These are phyloP conservation scores for Drosophila bunnanda DNA, from an alignment of 2,888 invertebrate genomes.

Conservation along the genomic window DNA sequence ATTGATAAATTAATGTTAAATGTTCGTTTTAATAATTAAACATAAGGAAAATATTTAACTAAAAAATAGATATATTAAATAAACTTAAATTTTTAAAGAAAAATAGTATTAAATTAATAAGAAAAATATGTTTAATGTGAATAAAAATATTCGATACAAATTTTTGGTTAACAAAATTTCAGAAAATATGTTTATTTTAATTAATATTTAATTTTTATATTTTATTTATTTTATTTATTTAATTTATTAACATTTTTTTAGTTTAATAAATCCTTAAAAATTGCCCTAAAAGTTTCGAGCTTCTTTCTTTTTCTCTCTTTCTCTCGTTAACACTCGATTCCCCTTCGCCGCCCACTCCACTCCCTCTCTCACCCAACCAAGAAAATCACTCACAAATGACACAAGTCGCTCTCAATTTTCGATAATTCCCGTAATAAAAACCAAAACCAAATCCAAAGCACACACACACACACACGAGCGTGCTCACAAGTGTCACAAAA, in stretches of 20 bases:
- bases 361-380: conserved; percentile 10
- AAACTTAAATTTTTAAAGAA: background rate
- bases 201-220: no score
- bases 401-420: conserved; percentile 69
- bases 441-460: conserved; percentile 51
- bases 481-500: conserved; percentile 70
- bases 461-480: conserved; percentile 41
- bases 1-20: background rate
- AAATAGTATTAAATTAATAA: background rate
- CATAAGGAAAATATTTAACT: background rate
- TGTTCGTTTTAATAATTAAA: background rate
- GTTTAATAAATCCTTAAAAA: accelerated
- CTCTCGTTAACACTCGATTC: background rate
- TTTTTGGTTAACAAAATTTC: background rate
- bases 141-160: background rate
- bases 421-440: conserved; percentile 78
- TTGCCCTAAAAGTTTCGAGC: background rate
- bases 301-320: background rate
- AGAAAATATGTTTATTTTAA: no score
- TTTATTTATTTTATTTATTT: no score
- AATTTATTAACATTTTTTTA: background rate
- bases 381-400: conserved; percentile 41
- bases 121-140: background rate
- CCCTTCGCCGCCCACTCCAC: background rate
- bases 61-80: background rate